Conservation (phyloP, 2,797 vertebrate genomes). For the Ceryle rudis region DNA sequence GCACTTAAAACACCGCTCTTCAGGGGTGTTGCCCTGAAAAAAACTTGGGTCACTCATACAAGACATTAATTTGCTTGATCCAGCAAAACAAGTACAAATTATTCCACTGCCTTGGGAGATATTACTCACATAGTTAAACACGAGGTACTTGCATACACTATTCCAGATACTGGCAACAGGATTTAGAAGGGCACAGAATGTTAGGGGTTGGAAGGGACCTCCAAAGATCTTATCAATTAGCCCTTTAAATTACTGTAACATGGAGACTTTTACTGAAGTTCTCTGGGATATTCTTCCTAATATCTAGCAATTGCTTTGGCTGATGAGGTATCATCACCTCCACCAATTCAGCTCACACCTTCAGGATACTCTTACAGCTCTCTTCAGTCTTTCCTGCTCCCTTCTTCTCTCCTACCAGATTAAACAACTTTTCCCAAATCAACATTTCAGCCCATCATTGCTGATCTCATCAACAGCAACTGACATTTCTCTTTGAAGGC, state of each 20-base stretch:
- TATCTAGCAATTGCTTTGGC: background rate
- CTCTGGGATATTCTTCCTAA: background rate
- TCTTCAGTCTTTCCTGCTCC: background rate
- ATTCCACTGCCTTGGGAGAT: background rate
- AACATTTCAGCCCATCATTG: background rate
- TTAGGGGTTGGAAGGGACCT: no score
- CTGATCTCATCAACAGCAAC: background rate
- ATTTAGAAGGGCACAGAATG: background rate
- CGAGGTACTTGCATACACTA: background rate
- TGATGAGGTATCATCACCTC: background rate
- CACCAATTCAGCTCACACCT: background rate
- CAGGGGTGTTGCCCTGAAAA: background rate
- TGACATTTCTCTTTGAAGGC: background rate
- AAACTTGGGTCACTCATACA: background rate
- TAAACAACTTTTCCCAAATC: background rate
- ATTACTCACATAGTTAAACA: background rate
- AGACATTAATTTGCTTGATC: background rate
- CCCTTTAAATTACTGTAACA: background rate
- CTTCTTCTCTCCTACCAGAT: background rate
- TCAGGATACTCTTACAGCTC: background rate
- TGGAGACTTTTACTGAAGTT: background rate
- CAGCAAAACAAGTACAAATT: background rate
- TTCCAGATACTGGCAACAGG: background rate
- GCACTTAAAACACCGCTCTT: background rate
- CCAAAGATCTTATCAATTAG: background rate